Evolutionary conservation across 2,888 invertebrate species (phyloP).

Genomic region (Elysia crispata): DNA sequence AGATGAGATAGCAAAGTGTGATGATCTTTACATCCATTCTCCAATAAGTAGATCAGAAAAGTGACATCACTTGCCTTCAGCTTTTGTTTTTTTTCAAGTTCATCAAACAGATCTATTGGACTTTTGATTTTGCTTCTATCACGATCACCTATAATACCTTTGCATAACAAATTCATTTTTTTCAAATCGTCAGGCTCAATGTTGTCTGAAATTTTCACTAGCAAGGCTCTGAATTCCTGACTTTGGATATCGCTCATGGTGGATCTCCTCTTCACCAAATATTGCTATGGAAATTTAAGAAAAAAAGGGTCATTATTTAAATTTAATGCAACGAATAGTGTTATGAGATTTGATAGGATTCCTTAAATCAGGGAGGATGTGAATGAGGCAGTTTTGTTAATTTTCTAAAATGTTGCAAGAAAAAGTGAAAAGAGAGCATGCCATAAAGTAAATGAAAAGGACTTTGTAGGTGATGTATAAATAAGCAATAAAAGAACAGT

Average conservation of each 20-base stretch:
- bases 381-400: no score
- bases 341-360: no score
- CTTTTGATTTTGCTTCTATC: background rate
- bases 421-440: no score
- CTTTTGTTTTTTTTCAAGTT: constrained; percentile 24
- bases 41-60: background rate
- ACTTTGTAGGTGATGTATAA: no score
- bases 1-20: no score
- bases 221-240: background rate
- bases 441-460: no score
- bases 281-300: background rate
- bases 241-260: background rate
- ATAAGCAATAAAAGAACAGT: no score
- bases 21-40: background rate
- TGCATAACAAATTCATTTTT: constrained; percentile 10
- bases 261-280: constrained; percentile 7
- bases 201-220: background rate
- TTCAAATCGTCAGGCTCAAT: constrained; percentile 13
- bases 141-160: background rate
- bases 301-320: background rate
- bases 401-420: no score
- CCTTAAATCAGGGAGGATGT: no score
- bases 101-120: constrained; percentile 6
- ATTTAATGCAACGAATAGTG: no score
- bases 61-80: background rate